phyloP scores from a whole-genome alignment of 2,888 invertebrate species.

The Glyphotaelius pellucidus region DNA sequence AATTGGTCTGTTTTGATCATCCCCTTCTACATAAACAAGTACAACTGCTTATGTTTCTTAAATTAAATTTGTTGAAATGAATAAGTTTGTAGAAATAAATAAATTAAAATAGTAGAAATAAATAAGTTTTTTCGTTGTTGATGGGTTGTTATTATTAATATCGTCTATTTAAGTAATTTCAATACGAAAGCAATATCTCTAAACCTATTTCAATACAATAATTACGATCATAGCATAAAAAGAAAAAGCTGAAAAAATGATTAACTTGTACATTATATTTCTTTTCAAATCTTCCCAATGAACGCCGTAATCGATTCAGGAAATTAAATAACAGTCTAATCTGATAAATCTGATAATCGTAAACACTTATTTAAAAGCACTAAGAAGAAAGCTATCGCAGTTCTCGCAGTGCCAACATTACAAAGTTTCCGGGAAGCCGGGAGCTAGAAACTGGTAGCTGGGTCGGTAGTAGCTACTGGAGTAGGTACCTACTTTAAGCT shows the following conservation, averaged over 20 bases:
- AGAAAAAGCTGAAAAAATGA: not conserved
- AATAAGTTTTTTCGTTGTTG: no score
- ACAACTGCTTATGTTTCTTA: no score
- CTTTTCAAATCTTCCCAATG: not conserved
- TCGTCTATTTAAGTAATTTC: no score
- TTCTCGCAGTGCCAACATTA: slow-evolving; percentile 26
- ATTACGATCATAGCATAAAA: no score
- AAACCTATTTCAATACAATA: no score
- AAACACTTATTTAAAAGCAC: slow-evolving; percentile 23
- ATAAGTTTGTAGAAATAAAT: no score
- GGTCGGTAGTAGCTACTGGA: not conserved
- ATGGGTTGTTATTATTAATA: no score
- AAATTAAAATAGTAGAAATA: no score
- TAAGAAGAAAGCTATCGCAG: not conserved
- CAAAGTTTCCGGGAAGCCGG: slow-evolving; percentile 1
- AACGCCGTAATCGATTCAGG: not conserved
- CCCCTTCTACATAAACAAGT: no score
- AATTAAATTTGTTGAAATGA: no score
- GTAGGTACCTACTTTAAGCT: slow-evolving; percentile 11
- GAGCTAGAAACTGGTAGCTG: not conserved
- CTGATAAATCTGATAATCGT: not conserved
- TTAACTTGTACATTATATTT: not conserved
- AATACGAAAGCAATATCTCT: no score
- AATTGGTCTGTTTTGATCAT: no score
- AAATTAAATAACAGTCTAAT: not conserved